These are phyloP conservation scores for Propithecus coquereli DNA, from an alignment of 2,113 vertebrate species.

Conservation along the genomic window DNA sequence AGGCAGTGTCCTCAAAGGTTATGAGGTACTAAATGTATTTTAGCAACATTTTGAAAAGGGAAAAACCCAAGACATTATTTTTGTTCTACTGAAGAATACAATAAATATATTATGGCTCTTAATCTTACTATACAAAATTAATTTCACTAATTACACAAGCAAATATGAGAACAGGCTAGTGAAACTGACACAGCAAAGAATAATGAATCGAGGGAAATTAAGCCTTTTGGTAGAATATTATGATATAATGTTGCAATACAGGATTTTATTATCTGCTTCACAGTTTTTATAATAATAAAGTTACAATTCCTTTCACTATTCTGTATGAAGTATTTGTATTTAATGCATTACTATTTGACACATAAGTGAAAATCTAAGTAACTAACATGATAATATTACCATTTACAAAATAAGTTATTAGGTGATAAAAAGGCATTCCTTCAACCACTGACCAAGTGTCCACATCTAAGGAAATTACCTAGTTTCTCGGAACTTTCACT, in stretches of 20 bases:
- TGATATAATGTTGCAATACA: background rate
- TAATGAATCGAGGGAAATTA: background rate
- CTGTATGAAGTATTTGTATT: background rate
- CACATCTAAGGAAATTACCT: background rate
- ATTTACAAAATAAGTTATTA: background rate
- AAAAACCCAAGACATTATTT: slow-evolving; percentile 20
- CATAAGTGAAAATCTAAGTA: background rate
- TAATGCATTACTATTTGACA: background rate
- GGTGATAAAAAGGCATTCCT: background rate
- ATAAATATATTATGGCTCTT: background rate
- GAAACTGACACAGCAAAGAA: background rate
- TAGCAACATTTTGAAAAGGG: background rate
- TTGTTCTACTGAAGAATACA: slow-evolving; percentile 25
- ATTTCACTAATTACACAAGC: slow-evolving; percentile 14
- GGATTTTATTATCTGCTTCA: background rate
- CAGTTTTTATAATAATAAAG: background rate
- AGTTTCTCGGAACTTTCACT: background rate
- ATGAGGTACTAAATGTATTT: background rate
- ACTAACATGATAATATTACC: background rate
- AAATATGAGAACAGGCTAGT: background rate
- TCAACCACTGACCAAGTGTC: background rate
- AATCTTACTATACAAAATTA: slow-evolving; percentile 21
- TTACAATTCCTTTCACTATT: background rate
- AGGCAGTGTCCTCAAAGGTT: slow-evolving; percentile 43
- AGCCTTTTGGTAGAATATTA: background rate